Evolutionary conservation across 2,113 vertebrate species (phyloP).

Genomic region (Epinephelus moara): DNA sequence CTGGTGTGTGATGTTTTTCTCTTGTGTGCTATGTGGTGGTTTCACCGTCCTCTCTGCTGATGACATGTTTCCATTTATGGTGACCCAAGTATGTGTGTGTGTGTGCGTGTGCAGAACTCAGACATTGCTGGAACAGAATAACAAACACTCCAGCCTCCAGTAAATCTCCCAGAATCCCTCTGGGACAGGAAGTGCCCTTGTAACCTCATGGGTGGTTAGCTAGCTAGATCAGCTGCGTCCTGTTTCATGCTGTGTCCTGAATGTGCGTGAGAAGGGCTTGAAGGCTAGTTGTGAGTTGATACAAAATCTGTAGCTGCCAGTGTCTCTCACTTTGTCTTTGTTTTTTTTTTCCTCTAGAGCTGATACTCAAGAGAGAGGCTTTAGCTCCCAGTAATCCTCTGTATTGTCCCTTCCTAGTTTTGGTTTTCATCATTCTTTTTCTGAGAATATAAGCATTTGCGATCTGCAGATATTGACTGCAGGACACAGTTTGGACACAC

Average conservation of each 20-base stretch:
- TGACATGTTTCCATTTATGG: slow-evolving; percentile 62
- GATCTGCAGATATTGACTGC: not conserved
- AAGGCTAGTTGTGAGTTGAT: slow-evolving; percentile 16
- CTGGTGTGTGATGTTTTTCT: not conserved
- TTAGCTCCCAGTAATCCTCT: not conserved
- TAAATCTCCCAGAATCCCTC: slow-evolving; percentile 61
- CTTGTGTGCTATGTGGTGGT: slow-evolving; percentile 24
- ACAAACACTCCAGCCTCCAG: slow-evolving; percentile 43
- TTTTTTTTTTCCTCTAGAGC: not conserved
- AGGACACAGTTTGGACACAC: not conserved
- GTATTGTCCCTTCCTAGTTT: too few relatives aligned
- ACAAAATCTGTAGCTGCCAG: slow-evolving; percentile 13
- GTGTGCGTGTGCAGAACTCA: slow-evolving; percentile 18
- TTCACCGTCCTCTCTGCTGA: slow-evolving; percentile 50
- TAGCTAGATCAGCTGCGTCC: slow-evolving; percentile 43
- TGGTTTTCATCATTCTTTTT: too few relatives aligned
- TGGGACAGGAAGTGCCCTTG: slow-evolving; percentile 60
- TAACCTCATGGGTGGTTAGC: slow-evolving; percentile 41
- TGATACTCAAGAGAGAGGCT: not conserved
- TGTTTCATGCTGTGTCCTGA: slow-evolving; percentile 33
- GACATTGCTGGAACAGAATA: slow-evolving; percentile 59
- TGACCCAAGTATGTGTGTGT: slow-evolving; percentile 26
- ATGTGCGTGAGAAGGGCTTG: slow-evolving; percentile 18
- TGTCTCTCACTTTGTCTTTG: not conserved
- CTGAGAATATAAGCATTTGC: too few relatives aligned